Conservation (phyloP, 1,140 invertebrate genomes). For the Drosophila sturtevanti region DNA sequence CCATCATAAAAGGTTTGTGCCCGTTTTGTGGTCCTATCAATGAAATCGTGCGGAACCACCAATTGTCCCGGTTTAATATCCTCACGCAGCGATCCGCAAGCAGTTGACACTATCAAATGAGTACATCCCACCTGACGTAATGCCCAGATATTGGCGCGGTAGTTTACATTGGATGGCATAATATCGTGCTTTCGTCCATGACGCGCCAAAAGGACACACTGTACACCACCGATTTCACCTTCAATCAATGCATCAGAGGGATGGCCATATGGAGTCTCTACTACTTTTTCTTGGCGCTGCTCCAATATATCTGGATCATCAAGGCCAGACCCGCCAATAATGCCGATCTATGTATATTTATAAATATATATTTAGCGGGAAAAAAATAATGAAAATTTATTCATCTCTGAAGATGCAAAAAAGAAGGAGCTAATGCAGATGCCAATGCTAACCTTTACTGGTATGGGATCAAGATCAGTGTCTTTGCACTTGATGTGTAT, state of each 20-base stretch:
- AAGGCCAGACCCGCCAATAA: constrained; percentile 97
- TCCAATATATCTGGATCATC: constrained; percentile 93
- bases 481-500: constrained; percentile 75
- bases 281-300: constrained; percentile 85
- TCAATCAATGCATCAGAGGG: constrained; percentile 92
- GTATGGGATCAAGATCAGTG: constrained; percentile 65
- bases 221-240: constrained; percentile 88
- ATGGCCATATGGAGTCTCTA: constrained; percentile 92
- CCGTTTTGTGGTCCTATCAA: constrained; percentile 92
- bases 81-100: constrained; percentile 93
- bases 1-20: constrained; percentile 96
- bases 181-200: constrained; percentile 94
- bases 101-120: constrained; percentile 90
- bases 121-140: constrained; percentile 94
- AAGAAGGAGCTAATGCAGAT: neutral
- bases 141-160: constrained; percentile 98
- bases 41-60: constrained; percentile 96
- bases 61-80: constrained; percentile 94
- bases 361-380: neutral
- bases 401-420: neutral
- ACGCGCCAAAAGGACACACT: constrained; percentile 92
- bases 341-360: constrained; percentile 93
- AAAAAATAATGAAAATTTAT: neutral
- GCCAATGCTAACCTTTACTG: constrained; percentile 62
- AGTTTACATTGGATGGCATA: constrained; percentile 92